A percentile compares a stretch with the other conserved stretches of the same genome.
These are phyloP conservation scores for Rhadinocentrus ornatus DNA, from an alignment of 2,797 vertebrate species.

Conservation along the genomic window DNA sequence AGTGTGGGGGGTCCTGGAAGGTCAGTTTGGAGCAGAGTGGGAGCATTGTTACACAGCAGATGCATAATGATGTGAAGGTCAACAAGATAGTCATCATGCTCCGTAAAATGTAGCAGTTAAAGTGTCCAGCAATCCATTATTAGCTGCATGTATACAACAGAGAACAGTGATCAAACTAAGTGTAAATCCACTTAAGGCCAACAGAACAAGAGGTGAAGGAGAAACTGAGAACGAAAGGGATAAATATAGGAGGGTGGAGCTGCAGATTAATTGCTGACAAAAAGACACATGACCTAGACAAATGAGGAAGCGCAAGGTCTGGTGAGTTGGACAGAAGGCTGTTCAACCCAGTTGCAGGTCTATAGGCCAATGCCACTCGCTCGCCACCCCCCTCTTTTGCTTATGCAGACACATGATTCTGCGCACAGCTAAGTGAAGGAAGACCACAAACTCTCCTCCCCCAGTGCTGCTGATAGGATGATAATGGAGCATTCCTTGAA, in stretches of 20 bases:
- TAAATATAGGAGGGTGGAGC: slow-evolving; percentile 73
- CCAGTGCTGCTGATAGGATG: slow-evolving; percentile 74
- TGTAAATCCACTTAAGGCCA: slow-evolving; percentile 74
- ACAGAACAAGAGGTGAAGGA: slow-evolving; percentile 76
- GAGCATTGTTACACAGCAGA: slow-evolving; percentile 65
- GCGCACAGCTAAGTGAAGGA: slow-evolving; percentile 57
- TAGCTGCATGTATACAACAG: slow-evolving; percentile 55
- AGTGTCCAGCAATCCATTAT: slow-evolving; percentile 64
- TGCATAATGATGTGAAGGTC: slow-evolving; percentile 79
- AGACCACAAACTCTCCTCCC: slow-evolving; percentile 70
- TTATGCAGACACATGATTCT: slow-evolving; percentile 70
- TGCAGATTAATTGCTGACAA: slow-evolving; percentile 82
- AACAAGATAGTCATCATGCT: slow-evolving; percentile 68
- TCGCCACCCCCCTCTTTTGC: slow-evolving; percentile 1
- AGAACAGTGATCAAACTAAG: slow-evolving; percentile 65
- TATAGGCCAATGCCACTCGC: slow-evolving; percentile 64
- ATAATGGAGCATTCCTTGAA: slow-evolving; percentile 79
- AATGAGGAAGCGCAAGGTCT: slow-evolving; percentile 79
- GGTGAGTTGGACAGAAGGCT: slow-evolving; percentile 67
- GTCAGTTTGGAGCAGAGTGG: slow-evolving; percentile 58
- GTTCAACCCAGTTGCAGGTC: slow-evolving; percentile 66
- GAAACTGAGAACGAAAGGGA: slow-evolving; percentile 69
- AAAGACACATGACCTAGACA: slow-evolving; percentile 78
- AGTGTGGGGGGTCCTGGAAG: slow-evolving; percentile 52
- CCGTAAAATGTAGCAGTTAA: slow-evolving; percentile 63